phyloP scores from a whole-genome alignment of 1,140 invertebrate genomes.

The Zophobas atratus region DNA sequence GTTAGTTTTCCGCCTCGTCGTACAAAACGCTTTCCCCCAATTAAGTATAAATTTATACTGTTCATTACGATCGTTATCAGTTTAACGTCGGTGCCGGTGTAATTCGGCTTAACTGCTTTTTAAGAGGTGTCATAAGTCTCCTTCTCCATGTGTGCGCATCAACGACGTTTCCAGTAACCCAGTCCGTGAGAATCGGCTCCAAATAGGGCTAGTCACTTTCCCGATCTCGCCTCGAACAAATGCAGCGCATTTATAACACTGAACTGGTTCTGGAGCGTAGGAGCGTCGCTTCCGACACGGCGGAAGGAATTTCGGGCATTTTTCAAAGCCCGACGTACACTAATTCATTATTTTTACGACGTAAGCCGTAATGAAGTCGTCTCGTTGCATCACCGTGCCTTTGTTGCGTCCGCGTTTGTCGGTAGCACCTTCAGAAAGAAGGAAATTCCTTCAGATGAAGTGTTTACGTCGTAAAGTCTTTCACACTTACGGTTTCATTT shows the following conservation, averaged over 20 bases:
- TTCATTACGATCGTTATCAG: constrained; percentile 30
- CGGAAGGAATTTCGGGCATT: constrained; percentile 14
- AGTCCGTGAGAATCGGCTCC: constrained; percentile 55
- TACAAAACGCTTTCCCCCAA: constrained; percentile 14
- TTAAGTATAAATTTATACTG: constrained; percentile 34
- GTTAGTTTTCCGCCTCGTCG: constrained; percentile 15
- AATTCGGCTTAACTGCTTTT: constrained; percentile 44
- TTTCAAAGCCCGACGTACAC: neutral
- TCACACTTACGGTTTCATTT: constrained; percentile 1
- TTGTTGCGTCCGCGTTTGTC: neutral
- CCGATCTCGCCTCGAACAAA: constrained; percentile 15
- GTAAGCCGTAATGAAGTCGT: constrained; percentile 12
- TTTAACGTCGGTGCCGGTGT: neutral
- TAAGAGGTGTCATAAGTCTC: constrained; percentile 46
- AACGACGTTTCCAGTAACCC: constrained; percentile 55
- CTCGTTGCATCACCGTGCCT: neutral
- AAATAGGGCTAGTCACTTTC: constrained; percentile 53
- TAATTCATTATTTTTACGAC: constrained; percentile 22
- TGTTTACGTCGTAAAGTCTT: constrained; percentile 29
- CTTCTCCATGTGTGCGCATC: constrained; percentile 34
- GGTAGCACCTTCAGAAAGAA: neutral
- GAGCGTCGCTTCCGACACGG: constrained; percentile 43
- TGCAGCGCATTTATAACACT: constrained; percentile 40
- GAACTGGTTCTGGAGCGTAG: constrained; percentile 44
- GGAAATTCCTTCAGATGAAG: neutral